Evolutionary conservation across 2,797 vertebrate genomes (phyloP), one percentile per base, ranked within the genome.

Genomic region (Eulemur mongoz): DNA sequence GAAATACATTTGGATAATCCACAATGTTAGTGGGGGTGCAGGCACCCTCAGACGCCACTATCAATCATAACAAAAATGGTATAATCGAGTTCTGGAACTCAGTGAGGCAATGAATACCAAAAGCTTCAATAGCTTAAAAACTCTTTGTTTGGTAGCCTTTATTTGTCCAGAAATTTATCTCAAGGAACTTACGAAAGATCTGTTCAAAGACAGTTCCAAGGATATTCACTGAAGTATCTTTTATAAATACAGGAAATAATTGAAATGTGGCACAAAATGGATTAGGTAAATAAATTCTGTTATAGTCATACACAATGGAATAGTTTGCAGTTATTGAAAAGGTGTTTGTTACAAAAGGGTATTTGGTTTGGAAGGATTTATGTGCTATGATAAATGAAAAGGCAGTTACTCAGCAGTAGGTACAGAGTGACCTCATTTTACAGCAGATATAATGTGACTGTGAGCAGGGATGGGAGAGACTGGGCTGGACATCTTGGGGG

Each of bases 181-280:
- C 59, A 82, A 91, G 67, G 18, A 96, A 85, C 82, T 95, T 85
- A 40, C 30, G 65, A 89, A 90, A 81, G 45, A 85, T 82, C 22
- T 91, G 23, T 76, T 96, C 61, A 75, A 96, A 91, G 61, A 59
- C 89, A 86, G 79, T 94, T 94, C 72, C 57, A 89, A 93, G 52
- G 40, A 85, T 89, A 57, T 65, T 57, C 48, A 93, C n/a, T 48
- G 54, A 89, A 84, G 20, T 86, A 75, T 91, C 27, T 93, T 93
- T 81, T 79, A 89, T 63, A 94, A 95, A 88, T 67, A 82, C 14
- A 87, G 83, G 50, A 96, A 92, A 80, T 81, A 50, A 88, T 63
- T 69, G 84, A 95, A 94, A 88, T 65, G 43, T 59, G 78, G 50
- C 30, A 95, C 43, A 86, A 67, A 93, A 91, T 75, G 7, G 78